Evolutionary conservation across 2,888 invertebrate species (phyloP).

Genomic region (Synanthedon formicaeformis): DNA sequence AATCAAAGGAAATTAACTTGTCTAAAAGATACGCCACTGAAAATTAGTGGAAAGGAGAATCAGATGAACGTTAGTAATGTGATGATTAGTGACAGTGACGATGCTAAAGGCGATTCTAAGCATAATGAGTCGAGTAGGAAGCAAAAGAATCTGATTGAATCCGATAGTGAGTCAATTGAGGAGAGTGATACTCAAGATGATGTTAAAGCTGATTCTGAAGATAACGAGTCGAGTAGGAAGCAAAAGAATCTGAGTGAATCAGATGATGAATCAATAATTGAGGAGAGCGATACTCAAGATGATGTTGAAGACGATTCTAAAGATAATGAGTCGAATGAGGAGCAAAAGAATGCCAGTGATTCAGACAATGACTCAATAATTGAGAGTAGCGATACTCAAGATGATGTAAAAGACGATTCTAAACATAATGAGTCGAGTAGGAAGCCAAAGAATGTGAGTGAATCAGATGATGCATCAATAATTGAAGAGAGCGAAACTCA

Average conservation of each 20-base stretch:
- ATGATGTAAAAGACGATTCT: conserved; percentile 2
- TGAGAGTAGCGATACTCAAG: background rate
- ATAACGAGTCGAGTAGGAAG: background rate
- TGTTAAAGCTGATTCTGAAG: background rate
- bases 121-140: background rate
- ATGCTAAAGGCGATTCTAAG: conserved; percentile 5
- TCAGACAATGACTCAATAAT: background rate
- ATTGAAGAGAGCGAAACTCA: background rate
- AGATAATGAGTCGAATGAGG: background rate
- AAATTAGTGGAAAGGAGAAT: conserved; percentile 11
- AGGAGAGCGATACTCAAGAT: background rate
- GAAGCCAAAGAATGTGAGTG: background rate
- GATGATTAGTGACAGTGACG: conserved; percentile 5
- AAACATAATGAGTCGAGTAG: background rate
- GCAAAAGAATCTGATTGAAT: background rate
- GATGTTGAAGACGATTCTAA: background rate
- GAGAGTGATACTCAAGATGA: conserved; percentile 2
- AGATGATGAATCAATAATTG: background rate
- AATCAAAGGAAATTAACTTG: conserved; percentile 40
- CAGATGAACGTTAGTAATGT: conserved; percentile 6
- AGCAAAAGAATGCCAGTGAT: background rate
- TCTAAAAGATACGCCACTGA: conserved; percentile 47
- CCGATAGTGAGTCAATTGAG: background rate
- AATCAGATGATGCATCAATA: background rate
- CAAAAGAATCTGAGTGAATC: background rate